These are phyloP conservation scores for Echiichthys vipera DNA, from an alignment of 2,797 vertebrate genomes.

Conservation along the genomic window DNA sequence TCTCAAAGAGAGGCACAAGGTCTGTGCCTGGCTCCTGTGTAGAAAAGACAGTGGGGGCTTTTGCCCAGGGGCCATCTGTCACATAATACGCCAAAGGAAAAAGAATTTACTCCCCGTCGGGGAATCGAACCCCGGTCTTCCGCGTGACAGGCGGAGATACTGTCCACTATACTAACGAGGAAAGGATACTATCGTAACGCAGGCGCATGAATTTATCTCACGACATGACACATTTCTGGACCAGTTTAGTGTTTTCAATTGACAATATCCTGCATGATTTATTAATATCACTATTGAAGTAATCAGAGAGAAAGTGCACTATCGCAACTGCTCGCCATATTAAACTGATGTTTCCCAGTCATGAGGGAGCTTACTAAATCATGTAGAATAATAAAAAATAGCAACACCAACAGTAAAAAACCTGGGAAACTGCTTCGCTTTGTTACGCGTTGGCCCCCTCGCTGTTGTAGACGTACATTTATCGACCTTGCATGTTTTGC, in stretches of 20 bases:
- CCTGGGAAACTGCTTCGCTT: constrained; percentile 1
- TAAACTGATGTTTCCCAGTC: background rate
- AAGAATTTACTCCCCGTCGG: background rate
- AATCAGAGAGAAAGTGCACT: background rate
- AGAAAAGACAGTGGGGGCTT: no score
- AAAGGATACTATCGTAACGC: no score
- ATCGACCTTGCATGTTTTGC: constrained; percentile 38
- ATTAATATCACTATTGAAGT: background rate
- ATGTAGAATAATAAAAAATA: background rate
- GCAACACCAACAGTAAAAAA: constrained; percentile 5
- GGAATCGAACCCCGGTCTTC: background rate
- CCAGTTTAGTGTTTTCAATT: no score
- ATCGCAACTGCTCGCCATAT: background rate
- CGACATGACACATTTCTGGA: no score
- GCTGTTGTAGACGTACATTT: constrained; percentile 32
- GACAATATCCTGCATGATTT: no score
- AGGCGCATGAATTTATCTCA: no score
- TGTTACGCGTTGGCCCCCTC: constrained; percentile 15
- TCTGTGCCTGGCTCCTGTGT: no score
- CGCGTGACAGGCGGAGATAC: background rate
- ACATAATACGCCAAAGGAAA: no score
- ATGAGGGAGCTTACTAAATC: background rate
- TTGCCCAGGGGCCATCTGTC: no score
- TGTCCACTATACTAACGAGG: background rate
- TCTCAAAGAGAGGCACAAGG: no score